These are phyloP conservation scores for Aporophyla nigra DNA, from an alignment of 2,888 invertebrate genomes.

Conservation along the genomic window DNA sequence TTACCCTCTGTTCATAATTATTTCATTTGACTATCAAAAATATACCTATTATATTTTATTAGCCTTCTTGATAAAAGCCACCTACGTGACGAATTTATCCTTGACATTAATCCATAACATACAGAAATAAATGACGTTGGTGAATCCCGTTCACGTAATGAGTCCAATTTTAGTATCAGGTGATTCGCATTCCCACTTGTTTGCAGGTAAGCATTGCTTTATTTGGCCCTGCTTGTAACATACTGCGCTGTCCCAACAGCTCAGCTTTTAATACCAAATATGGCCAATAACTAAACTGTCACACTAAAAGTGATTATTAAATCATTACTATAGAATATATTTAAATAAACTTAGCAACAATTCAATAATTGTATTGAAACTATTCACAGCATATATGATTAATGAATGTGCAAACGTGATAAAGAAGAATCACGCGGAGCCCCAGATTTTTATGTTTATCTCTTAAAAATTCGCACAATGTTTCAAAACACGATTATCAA, in stretches of 20 bases:
- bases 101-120: constrained; percentile 38
- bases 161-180: constrained; percentile 1
- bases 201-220: background rate
- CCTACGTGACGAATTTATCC: constrained; percentile 2
- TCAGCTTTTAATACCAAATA: no score
- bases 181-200: constrained; percentile 6
- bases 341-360: background rate
- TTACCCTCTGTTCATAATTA: no score
- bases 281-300: no score
- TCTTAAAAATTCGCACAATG: background rate
- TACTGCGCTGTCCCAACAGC: background rate
- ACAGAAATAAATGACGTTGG: background rate
- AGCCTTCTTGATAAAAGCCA: background rate
- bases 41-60: background rate
- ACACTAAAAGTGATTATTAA: no score
- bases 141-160: constrained; percentile 24
- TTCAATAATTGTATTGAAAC: no score
- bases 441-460: background rate
- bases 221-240: background rate
- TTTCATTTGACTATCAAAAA: background rate
- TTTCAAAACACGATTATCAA: constrained; percentile 3
- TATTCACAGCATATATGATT: background rate
- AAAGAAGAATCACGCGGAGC: background rate
- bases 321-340: background rate
- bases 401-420: background rate